These are phyloP conservation scores for Poecilia velifera DNA, from an alignment of 2,797 vertebrate species.

Conservation along the genomic window DNA sequence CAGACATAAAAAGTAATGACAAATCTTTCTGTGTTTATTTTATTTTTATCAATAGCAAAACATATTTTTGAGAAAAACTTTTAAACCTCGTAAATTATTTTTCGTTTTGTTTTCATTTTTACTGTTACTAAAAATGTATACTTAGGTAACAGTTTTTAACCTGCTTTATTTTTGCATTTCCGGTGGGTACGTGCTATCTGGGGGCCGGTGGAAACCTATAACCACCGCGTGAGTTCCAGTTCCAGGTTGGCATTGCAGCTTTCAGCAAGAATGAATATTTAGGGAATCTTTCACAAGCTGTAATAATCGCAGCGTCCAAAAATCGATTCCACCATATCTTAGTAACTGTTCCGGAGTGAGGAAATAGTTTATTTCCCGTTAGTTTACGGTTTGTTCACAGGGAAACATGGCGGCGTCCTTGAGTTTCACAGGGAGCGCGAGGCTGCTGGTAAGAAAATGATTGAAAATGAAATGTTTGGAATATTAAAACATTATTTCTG, in stretches of 20 bases:
- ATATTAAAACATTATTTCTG: background rate
- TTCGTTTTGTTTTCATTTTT: background rate
- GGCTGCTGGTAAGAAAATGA: constrained; percentile 62
- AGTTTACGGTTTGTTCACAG: background rate
- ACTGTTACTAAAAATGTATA: background rate
- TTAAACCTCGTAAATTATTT: background rate
- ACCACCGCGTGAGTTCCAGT: fast-evolving
- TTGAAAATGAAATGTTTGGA: background rate
- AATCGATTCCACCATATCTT: background rate
- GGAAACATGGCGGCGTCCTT: constrained; percentile 84
- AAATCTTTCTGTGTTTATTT: too few relatives aligned
- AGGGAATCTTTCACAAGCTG: fast-evolving
- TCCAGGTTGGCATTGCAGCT: background rate
- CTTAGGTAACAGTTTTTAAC: background rate
- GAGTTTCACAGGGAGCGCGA: constrained; percentile 39
- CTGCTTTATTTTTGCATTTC: constrained; percentile 39
- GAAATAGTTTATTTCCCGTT: background rate
- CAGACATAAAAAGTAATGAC: too few relatives aligned
- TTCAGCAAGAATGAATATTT: background rate
- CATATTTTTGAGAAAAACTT: background rate
- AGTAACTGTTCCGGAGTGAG: fast-evolving
- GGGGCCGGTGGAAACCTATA: constrained; percentile 35
- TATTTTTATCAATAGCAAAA: too few relatives aligned
- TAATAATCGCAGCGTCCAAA: fast-evolving
- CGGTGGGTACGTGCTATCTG: constrained; percentile 15